Evolutionary conservation across 2,888 invertebrate species (phyloP), one percentile per base, ranked within the genome.

Genomic region (Troglohyphantes excavatus): DNA sequence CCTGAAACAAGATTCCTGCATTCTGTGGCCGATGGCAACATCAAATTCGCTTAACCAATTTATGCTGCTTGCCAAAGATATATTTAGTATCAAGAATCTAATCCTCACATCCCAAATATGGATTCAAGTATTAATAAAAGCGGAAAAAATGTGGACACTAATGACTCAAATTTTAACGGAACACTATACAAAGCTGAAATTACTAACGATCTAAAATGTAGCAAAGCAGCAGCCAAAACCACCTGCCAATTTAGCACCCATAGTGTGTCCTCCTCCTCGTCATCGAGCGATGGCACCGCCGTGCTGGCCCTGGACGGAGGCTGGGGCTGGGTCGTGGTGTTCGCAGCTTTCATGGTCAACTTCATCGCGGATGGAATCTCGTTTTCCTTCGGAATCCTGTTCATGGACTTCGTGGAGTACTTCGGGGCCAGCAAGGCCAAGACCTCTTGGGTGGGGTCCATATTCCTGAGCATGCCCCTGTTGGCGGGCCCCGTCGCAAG

Each of bases 311-410:
- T 59, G 0, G 97, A 98, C 93, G 97, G 97, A 11, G 97, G 98
- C 17, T 98, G 96, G 96, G 98, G 98, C 5, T 98, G 98, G 98
- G 96, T 98, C 39, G 95, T 98, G 76, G 98, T 98, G 0, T 95
- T 96, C 90, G 97, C 97, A 27, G 96, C 97, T 0, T 98, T 98
- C 93, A 95, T 97, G 94, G 96, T 97, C 91, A 97, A 97, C 93
- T 95, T 97, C 91, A 97, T 98, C 92, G 97, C 97, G 61, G 98
- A 98, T 93, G 98, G 98, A 2, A 96, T 98, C 92, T 97, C 97
- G 0, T 97, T 98, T 94, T 97, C 97, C 91, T 98, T 98, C 93
- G 98, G 98, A 83, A 96, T 98, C 3, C 96, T 98, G 92, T 98
- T 95, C 93, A 96, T 96, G 1, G 96, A 97, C 93, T 96, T 98